Base-by-base conservation (phyloP, 2,888 invertebrate species). In the Empis livida region DNA sequence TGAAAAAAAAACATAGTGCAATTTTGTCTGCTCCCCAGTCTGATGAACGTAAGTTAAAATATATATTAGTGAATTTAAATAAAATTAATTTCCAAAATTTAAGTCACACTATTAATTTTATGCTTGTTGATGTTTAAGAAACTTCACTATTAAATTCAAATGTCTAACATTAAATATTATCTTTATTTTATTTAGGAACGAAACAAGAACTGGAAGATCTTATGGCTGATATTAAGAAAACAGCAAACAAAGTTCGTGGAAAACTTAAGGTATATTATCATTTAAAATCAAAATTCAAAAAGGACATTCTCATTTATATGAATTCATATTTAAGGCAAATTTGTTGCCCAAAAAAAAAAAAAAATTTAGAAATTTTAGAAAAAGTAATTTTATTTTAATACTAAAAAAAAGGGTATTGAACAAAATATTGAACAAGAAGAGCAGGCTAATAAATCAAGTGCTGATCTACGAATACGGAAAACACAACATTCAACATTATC, bases 1-100 rank as follows among this genome's bases (percentile, higher is more conserved):
- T 99, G 53, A 99, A 99, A 82, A 96, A 95, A 80, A 96, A 96
- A 80, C 99, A 99, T 76, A 96, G 96, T 76, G 90, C 94, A 73
- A 99, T 99, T 68, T 78, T 99, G 64, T 95, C 96, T 64, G 95
- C 95, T 61, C 96, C 96, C 60, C 93, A 94, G 71, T 93, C 94
- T 70, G 96, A 97, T 78, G 96, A 96, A 78, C 96, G 41, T 41
- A 27, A 41, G 23, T 23, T 20, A n/a, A 23, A 41, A 15, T n/a
- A n/a, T n/a, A n/a, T n/a, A n/a, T n/a, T 20, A 1, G 3, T 20
- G 6, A 20, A 3, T 20, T 5, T 20, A 20, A 20, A 20, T 20
- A 20, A 20, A 20, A 20, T 20, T 5, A 20, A 20, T 20, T 20
- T 20, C 20, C 20, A 20, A 20, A 20, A 20, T 5, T 20, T 5